Conservation (phyloP, 2,797 vertebrate species). For the Cottoperca gobio region DNA sequence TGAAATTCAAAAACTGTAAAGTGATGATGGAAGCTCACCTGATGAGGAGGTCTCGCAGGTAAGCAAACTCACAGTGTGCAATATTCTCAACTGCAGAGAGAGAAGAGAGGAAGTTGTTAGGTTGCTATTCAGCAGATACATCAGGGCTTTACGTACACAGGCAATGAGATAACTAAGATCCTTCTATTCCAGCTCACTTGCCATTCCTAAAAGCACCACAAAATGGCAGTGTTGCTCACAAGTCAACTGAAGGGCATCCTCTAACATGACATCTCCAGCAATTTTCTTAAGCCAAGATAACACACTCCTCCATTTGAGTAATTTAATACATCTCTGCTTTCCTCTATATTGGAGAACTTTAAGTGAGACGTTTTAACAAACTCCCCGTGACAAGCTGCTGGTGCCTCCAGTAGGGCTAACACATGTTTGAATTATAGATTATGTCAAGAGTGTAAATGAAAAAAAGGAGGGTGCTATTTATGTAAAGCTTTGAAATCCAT, state of each 20-base stretch:
- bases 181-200: not conserved
- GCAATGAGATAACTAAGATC: not conserved
- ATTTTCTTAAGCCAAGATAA: constrained; percentile 71
- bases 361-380: constrained; percentile 76
- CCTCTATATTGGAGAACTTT: constrained; percentile 55
- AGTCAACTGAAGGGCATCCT: constrained; percentile 40
- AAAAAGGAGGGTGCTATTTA: constrained; percentile 68
- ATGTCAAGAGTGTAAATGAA: constrained; percentile 77
- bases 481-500: constrained; percentile 79
- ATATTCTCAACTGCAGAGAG: constrained; percentile 93
- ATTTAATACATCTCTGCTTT: constrained; percentile 62
- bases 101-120: not conserved
- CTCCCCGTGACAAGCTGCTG: constrained; percentile 66
- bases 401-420: constrained; percentile 62
- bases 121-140: not conserved
- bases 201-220: constrained; percentile 48
- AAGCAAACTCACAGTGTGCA: constrained; percentile 97
- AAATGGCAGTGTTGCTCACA: constrained; percentile 51
- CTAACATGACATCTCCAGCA: constrained; percentile 56
- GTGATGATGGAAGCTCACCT: constrained; percentile 82
- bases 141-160: not conserved
- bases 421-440: constrained; percentile 81
- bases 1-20: not conserved
- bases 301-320: constrained; percentile 53
- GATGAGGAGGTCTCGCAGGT: constrained; percentile 97